These are phyloP conservation scores for Sebastes taczanowskii DNA, from an alignment of 2,797 vertebrate genomes.

Conservation along the genomic window DNA sequence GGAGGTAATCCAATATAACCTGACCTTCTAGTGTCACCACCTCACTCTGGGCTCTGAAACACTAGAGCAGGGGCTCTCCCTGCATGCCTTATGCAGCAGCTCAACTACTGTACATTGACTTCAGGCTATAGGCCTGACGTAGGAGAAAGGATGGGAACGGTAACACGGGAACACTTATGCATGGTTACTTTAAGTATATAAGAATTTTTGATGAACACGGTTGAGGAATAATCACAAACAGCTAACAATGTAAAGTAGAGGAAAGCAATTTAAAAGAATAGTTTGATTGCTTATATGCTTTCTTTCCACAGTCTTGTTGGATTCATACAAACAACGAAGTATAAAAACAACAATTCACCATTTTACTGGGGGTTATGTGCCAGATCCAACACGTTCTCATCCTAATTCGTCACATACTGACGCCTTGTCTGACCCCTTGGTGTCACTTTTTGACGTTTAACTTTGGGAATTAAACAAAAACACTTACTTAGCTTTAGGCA, in stretches of 20 bases:
- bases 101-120: constrained; percentile 12
- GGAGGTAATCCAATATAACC: constrained; percentile 55
- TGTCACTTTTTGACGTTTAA: no score
- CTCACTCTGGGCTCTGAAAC: constrained; percentile 44
- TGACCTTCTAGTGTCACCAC: constrained; percentile 48
- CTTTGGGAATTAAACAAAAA: no score
- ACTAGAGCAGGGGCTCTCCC: constrained; percentile 23
- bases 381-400: not conserved
- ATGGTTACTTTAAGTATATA: not conserved
- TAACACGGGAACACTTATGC: no score
- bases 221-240: not conserved
- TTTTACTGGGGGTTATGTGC: not conserved
- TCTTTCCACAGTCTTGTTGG: not conserved
- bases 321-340: not conserved
- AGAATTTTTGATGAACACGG: no score
- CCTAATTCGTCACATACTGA: no score
- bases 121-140: not conserved
- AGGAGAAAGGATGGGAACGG: not conserved
- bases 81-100: constrained; percentile 37
- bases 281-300: not conserved
- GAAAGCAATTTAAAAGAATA: not conserved
- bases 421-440: no score
- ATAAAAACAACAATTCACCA: not conserved
- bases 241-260: not conserved
- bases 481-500: no score